Evolutionary conservation across 2,888 invertebrate species (phyloP).

Genomic region (Dorcus hopei): DNA sequence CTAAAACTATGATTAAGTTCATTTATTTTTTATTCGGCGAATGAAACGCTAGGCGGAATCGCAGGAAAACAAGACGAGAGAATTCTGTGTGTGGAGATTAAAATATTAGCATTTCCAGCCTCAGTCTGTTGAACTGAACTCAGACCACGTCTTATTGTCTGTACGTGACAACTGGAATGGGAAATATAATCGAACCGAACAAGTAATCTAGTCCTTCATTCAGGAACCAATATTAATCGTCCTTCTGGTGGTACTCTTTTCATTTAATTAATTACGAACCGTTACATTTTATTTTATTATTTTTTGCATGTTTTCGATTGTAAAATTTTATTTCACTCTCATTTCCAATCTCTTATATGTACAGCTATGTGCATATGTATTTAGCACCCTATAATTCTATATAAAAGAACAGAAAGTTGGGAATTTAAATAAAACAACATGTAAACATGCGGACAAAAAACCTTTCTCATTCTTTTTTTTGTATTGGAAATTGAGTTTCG

Average conservation of each 20-base stretch:
- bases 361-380: no score
- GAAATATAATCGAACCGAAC: constrained; percentile 1
- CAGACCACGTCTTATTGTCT: constrained; percentile 2
- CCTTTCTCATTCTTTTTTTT: no score
- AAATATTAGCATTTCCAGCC: not conserved
- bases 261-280: not conserved
- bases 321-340: no score
- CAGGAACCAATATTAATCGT: constrained; percentile 1
- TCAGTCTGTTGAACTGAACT: not conserved
- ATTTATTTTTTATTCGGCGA: not conserved
- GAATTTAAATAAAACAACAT: no score
- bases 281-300: no score
- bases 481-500: no score
- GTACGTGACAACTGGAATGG: constrained; percentile 1
- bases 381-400: no score
- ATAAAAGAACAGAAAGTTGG: no score
- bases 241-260: not conserved
- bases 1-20: constrained; percentile 1
- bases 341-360: no score
- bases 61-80: not conserved
- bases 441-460: no score
- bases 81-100: not conserved
- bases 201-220: not conserved
- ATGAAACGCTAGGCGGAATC: not conserved
- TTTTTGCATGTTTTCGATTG: no score